Evolutionary conservation across 2,888 invertebrate genomes (phyloP), one percentile per base, ranked within the genome.

Genomic region (Eristalinus sepulchralis): DNA sequence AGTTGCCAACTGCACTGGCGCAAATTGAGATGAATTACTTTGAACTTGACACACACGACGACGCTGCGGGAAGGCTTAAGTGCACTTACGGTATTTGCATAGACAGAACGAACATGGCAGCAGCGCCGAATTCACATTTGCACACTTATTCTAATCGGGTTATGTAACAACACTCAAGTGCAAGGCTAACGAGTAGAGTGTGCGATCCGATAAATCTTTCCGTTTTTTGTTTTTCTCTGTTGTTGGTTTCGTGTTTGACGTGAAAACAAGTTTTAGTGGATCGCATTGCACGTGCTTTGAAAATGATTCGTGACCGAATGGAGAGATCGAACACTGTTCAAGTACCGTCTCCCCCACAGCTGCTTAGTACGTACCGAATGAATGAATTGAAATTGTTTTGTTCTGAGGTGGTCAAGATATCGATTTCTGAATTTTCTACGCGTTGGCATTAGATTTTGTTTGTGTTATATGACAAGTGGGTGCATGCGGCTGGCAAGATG

Each of bases 41-140:
- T 73, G 82, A 81, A 77, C 82, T 85, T 85, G 84, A 85, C 36
- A 66, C 70, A 68, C 17, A 36, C 10, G 17, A 53, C 20, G 17
- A 62, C 63, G 59, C 63, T 47, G 13, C 1, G 39, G 33, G 20
- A 31, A 31, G 57, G 60, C 55, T 83, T 67, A 77, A 22, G 36
- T 57, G 17, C 2, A 17, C 47, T 47, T 47, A 47, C 47, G 47
- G 17, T 47, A 47, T 47, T 47, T 47, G 47, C n/a, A 47, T 17
- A 47, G 47, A 47, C 17, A 47, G 47, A 47, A 47, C 47, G 10
- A 34, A 34, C 34, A 27, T 27, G 2, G 27, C 27, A 2, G 27
- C 27, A 27, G 27, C 27, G 5, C 47, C 17, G 17, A n/a, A 55
- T 76, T 67, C 66, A 70, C 70, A 60, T 76, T 34, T 53, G 36